Base-by-base conservation (phyloP, 2,888 invertebrate species). In the Chrysopilus asiliformis region DNA sequence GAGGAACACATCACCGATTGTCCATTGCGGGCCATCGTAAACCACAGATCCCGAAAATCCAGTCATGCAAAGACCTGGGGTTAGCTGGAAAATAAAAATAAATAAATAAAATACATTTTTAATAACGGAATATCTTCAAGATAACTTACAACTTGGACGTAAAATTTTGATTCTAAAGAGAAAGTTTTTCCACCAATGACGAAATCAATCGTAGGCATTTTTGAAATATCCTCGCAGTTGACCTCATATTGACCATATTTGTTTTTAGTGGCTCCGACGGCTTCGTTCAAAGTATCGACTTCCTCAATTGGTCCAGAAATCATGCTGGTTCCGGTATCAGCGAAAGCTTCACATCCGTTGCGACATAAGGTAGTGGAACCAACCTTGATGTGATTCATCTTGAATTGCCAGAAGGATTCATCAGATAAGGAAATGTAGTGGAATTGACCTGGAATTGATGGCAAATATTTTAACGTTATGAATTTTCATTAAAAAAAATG, bases 381-480 rank as follows among this genome's bases (percentile, higher is more conserved):
- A 38, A 80, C 58, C 31, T 47, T 36, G 10, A 81, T 61, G 22
- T 61, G 64, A 56, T 87, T 84, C 81, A 97, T 79, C 52, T 67
- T 68, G 68, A 98, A 90, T 69, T 95, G 91, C 97, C 97, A 98
- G 65, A 97, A 98, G 40, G 82, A 82, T 66, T 85, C 69, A 45
- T 73, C 70, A 47, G 76, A 71, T 1, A 98, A 82, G 5, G 83
- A 74, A 44, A 86, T 70, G 63, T 91, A 93, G 28, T 51, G 19
- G 18, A 35, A 35, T 13, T 3, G 4, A 10, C 35, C 35, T 35
- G n/a, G 4, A 10, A 20, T 29, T n/a, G n/a, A n/a, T n/a, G n/a
- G n/a, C n/a, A n/a, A n/a, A n/a, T n/a, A n/a, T n/a, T n/a, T n/a
- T n/a, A n/a, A n/a, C n/a, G n/a, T n/a, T n/a, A n/a, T n/a, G n/a